Percentiles rank a stretch among this genome's conserved stretches.
phyloP scores from a whole-genome alignment of 1,140 invertebrate genomes.

The Pinna nobilis region DNA sequence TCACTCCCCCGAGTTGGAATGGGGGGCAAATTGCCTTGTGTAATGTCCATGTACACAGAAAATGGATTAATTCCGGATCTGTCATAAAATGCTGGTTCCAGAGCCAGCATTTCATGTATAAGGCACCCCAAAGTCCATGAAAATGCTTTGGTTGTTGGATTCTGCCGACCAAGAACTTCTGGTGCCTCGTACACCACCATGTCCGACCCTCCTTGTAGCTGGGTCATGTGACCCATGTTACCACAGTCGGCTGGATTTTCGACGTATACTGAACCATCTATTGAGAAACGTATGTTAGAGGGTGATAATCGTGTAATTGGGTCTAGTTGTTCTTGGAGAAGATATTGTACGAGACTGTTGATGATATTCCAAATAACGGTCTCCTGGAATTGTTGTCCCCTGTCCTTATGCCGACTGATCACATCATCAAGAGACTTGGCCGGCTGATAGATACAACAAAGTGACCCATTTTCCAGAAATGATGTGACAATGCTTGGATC shows the following conservation, averaged over 20 bases:
- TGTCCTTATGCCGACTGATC: conserved; percentile 24
- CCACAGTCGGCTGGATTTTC: conserved; percentile 3
- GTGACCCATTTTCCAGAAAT: conserved; percentile 41
- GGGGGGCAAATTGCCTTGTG: conserved; percentile 44
- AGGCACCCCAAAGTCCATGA: conserved; percentile 57
- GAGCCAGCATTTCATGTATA: conserved; percentile 52
- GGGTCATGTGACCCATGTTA: conserved; percentile 3
- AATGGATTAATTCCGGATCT: conserved; percentile 44
- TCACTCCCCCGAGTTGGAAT: conserved; percentile 26
- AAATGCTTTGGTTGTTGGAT: conserved; percentile 43
- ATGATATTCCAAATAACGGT: conserved; percentile 36
- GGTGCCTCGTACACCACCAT: conserved; percentile 53
- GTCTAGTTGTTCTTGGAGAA: not conserved
- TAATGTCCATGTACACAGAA: conserved; percentile 48
- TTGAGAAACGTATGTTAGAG: conserved; percentile 10
- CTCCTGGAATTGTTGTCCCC: conserved; percentile 24
- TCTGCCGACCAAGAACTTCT: conserved; percentile 44
- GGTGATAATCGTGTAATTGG: conserved; percentile 27
- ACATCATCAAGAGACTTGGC: conserved; percentile 34
- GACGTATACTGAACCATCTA: conserved; percentile 30
- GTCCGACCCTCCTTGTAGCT: conserved; percentile 4
- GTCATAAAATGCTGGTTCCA: conserved; percentile 53
- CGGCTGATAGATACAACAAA: conserved; percentile 32
- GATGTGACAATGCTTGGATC: conserved; percentile 33
- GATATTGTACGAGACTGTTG: not conserved